A percentile compares a stretch with the other conserved stretches of the same genome.
Evolutionary conservation across 2,888 invertebrate genomes (phyloP).

Genomic region (Tenodera sinensis): DNA sequence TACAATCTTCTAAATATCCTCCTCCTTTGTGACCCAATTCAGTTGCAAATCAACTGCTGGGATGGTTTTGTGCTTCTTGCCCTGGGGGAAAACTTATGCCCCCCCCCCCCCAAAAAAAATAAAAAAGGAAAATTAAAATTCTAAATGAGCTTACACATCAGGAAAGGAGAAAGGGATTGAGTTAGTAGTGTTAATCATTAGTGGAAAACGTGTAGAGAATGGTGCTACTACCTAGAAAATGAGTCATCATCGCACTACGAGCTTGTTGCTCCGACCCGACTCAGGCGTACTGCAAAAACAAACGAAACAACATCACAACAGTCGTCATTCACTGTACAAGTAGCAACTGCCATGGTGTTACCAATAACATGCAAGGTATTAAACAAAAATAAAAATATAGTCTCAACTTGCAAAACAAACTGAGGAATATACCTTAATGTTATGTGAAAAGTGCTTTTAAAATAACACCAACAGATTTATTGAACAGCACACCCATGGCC

Average conservation of each 20-base stretch:
- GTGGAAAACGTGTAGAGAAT: constrained; percentile 11
- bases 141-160: neutral
- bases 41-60: no score
- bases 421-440: neutral
- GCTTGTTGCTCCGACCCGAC: constrained; percentile 82
- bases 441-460: neutral
- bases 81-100: no score
- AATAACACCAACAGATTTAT: neutral
- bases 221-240: constrained; percentile 36
- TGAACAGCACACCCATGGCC: neutral
- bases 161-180: neutral
- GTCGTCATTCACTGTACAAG: constrained; percentile 3
- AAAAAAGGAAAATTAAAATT: neutral
- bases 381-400: neutral
- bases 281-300: constrained; percentile 83
- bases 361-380: constrained; percentile 7
- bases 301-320: constrained; percentile 33
- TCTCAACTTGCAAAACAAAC: neutral
- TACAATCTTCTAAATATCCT: no score
- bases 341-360: neutral
- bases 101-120: no score
- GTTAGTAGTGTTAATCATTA: neutral
- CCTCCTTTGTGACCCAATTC: no score
- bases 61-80: no score
- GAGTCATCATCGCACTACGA: constrained; percentile 58